Evolutionary conservation across 2,888 invertebrate species (phyloP), one percentile per base, ranked within the genome.

Genomic region (Scaptomyza cyrtandrae): DNA sequence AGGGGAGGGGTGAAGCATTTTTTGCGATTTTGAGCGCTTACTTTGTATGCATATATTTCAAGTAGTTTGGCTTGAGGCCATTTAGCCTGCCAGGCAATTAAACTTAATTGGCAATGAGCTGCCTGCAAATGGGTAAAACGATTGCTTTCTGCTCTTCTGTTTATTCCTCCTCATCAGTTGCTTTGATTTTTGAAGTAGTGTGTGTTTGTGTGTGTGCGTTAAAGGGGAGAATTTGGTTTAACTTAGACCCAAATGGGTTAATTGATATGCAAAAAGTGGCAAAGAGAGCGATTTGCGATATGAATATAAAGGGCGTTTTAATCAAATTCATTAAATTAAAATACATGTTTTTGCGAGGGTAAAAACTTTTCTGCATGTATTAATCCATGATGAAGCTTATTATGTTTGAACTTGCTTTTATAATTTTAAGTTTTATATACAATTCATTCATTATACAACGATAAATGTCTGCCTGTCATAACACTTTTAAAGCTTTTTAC

Each of bases 51-150:
- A 81, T 69, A 81, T 69, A 77, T 83, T 79, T 83, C 58, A 72
- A 83, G 86, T 84, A 83, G 71, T 79, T 65, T 39, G 49, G 69
- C 69, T 73, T 50, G 61, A 9, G 56, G 64, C 61, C 48, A 59
- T 69, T 69, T 58, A 60, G 77, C 69, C 69, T 69, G 61, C 64
- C 78, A 68, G 84, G 79, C 83, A 83, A 83, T 83, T 83, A 83
- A 84, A 79, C 81, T 84, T 86, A 83, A 83, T 83, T 86, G 83
- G 86, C 83, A 86, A 77, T 76, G 80, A 78, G 78, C 53, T 73
- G 76, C 62, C 62, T n/a, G 67, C 60, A 63, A 67, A 62, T 60
- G 60, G 39, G 13, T 1, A 14, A 68, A 61, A 52, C 58, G 49
- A 67, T 49, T 67, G 65, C 53, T 61, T 71, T 59, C 55, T 59